Conservation (phyloP, 2,113 vertebrate genomes). For the Promerops cafer region DNA sequence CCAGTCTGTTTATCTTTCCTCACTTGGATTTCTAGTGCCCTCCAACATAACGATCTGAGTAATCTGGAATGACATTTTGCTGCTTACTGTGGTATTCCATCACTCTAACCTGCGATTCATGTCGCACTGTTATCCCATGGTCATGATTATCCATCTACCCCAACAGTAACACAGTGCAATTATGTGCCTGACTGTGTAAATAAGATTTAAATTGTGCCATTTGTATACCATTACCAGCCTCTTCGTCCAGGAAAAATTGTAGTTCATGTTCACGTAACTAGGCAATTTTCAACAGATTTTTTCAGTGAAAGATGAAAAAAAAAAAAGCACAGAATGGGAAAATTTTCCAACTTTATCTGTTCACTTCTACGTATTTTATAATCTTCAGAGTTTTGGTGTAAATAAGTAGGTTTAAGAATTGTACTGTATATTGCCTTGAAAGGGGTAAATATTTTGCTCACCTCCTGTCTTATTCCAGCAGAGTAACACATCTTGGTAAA, state of each 20-base stretch:
- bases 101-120: neutral
- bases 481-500: neutral
- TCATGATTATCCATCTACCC: neutral
- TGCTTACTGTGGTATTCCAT: neutral
- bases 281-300: neutral
- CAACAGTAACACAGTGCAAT: neutral
- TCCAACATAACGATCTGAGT: neutral
- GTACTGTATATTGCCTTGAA: neutral
- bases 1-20: neutral
- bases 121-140: neutral
- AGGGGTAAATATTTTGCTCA: neutral
- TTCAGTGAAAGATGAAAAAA: neutral
- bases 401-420: neutral
- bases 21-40: neutral
- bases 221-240: neutral
- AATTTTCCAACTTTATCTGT: neutral
- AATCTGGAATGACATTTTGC: neutral
- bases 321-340: neutral
- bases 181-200: neutral
- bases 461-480: neutral
- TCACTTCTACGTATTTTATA: neutral
- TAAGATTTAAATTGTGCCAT: neutral
- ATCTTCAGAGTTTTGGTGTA: neutral
- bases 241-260: neutral
- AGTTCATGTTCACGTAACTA: neutral